A percentile compares a stretch with the other conserved stretches of the same genome.
Conservation (phyloP, 2,113 vertebrate species). For the Tetraodon nigroviridis region DNA sequence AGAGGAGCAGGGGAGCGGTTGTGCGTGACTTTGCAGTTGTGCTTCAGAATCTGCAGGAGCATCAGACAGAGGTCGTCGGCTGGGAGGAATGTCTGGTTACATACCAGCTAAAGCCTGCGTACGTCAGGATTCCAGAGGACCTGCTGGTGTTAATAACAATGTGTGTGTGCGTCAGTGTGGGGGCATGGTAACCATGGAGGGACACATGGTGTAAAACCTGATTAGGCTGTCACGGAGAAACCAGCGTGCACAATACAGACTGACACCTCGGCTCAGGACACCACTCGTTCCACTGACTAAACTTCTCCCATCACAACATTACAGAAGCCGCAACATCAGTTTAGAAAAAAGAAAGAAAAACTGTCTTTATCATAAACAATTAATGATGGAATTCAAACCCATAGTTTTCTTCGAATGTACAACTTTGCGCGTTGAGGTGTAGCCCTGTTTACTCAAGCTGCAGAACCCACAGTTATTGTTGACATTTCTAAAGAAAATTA, state of each 20-base stretch:
- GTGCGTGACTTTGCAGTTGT: constrained; percentile 30
- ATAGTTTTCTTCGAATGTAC: no score
- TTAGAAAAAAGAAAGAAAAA: no score
- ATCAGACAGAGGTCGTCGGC: constrained; percentile 12
- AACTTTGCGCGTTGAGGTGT: no score
- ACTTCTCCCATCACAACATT: no score
- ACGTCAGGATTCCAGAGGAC: constrained; percentile 24
- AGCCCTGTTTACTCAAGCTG: no score
- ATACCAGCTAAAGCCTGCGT: constrained; percentile 29
- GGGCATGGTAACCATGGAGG: constrained; percentile 15
- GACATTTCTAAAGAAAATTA: not conserved
- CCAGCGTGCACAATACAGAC: not conserved
- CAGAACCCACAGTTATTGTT: no score
- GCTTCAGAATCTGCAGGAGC: not conserved
- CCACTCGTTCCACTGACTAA: not conserved
- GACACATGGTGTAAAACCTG: not conserved
- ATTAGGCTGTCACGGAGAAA: not conserved
- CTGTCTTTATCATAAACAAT: no score
- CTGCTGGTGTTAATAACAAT: constrained; percentile 7
- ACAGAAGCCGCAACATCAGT: no score
- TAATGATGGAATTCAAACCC: no score
- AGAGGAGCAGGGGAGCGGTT: constrained; percentile 30
- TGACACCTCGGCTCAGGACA: not conserved
- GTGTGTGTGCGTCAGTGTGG: constrained; percentile 1
- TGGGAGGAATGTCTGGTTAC: constrained; percentile 50